Conservation (phyloP, 2,113 vertebrate species). For the Diadophis punctatus region DNA sequence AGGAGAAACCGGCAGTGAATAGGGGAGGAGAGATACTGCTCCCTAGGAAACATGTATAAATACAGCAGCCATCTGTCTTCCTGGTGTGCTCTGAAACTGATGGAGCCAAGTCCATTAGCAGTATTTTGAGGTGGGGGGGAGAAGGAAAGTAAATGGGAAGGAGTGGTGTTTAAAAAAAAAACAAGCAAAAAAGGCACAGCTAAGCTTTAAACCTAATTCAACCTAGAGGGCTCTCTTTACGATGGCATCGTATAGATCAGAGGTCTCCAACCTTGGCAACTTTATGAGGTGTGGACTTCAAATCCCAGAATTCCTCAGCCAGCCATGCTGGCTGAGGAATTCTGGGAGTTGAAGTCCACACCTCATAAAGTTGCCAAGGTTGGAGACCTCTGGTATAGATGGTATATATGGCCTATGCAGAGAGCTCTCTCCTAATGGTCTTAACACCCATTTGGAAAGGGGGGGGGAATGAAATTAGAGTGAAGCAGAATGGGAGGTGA, state of each 20-base stretch:
- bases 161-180: conserved; percentile 3
- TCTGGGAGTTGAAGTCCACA: too few relatives aligned
- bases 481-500: neutral
- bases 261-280: too few relatives aligned
- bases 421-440: conserved; percentile 21
- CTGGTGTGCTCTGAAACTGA: neutral
- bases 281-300: too few relatives aligned
- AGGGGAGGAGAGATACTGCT: conserved; percentile 27
- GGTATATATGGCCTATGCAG: neutral
- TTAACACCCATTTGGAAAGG: conserved; percentile 40
- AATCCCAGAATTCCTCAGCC: too few relatives aligned
- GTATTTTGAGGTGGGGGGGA: neutral
- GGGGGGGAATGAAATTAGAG: conserved; percentile 17
- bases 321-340: too few relatives aligned
- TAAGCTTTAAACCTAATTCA: conserved; percentile 49
- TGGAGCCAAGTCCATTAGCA: neutral
- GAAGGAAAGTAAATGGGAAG: neutral
- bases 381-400: too few relatives aligned
- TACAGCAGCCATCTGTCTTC: neutral
- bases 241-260: neutral
- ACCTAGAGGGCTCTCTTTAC: conserved; percentile 27
- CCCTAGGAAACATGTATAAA: neutral
- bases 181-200: conserved; percentile 61
- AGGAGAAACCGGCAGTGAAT: conserved; percentile 21
- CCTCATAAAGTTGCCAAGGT: too few relatives aligned